Percentiles rank a stretch among this genome's conserved stretches.
These are phyloP conservation scores for Chrysochloris asiatica DNA, from an alignment of 2,113 vertebrate genomes.

Conservation along the genomic window DNA sequence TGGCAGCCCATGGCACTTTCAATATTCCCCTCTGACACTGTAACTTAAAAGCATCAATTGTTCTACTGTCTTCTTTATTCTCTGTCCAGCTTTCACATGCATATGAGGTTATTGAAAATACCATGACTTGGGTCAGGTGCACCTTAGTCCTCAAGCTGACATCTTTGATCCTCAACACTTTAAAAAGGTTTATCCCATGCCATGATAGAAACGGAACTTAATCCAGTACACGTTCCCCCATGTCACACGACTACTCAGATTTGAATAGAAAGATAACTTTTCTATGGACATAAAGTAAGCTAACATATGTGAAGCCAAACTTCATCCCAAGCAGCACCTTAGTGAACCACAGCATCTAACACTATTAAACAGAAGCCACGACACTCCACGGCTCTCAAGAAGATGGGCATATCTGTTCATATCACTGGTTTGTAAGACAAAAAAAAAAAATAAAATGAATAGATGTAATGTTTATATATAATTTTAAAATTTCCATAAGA, in stretches of 20 bases:
- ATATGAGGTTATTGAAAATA: too few species aligned
- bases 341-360: not conserved
- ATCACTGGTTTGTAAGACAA: not conserved
- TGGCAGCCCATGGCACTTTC: too few species aligned
- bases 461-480: not conserved
- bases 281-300: not conserved
- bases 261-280: conserved; percentile 21
- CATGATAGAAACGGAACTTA: not conserved
- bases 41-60: too few species aligned
- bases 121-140: too few species aligned
- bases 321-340: not conserved
- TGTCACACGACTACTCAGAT: not conserved
- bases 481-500: not conserved
- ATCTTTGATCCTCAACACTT: too few species aligned
- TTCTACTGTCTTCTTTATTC: too few species aligned
- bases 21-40: too few species aligned
- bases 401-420: not conserved
- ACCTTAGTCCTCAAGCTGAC: too few species aligned
- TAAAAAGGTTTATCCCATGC: too few species aligned
- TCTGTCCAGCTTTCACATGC: too few species aligned
- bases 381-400: not conserved
- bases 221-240: not conserved
- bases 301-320: not conserved
- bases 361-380: not conserved
- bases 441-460: too few species aligned